These are phyloP conservation scores for Penaeus vannamei DNA, from an alignment of 1,140 invertebrate species.

Conservation along the genomic window DNA sequence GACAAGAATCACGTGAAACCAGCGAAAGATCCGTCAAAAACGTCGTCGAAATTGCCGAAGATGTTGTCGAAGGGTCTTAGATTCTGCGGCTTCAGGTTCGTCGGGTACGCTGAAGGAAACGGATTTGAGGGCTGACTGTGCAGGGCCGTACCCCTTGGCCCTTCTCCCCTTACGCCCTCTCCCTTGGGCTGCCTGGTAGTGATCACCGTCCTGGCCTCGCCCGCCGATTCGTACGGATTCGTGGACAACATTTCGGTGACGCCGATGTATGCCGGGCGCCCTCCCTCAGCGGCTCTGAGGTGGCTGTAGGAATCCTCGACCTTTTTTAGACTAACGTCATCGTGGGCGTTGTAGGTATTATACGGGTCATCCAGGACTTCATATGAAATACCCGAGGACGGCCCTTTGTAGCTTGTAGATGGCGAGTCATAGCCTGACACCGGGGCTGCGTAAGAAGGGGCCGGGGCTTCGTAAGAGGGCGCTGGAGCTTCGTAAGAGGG, in stretches of 20 bases:
- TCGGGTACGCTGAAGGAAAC: constrained; percentile 23
- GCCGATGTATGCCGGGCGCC: too few relatives aligned
- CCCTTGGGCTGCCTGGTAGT: too few relatives aligned
- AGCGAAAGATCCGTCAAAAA: constrained; percentile 21
- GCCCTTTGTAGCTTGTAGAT: neutral
- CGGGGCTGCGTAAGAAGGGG: neutral
- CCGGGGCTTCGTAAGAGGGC: neutral
- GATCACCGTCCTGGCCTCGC: neutral
- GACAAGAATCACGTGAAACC: neutral
- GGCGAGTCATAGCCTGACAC: neutral
- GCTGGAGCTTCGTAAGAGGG: constrained; percentile 34
- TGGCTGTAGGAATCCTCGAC: neutral
- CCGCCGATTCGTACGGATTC: neutral
- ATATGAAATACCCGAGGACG: constrained; percentile 32
- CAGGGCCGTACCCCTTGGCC: neutral
- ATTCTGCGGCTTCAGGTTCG: neutral
- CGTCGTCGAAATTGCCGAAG: constrained; percentile 21
- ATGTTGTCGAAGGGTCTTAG: constrained; percentile 38
- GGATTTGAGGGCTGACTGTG: neutral
- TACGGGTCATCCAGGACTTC: constrained; percentile 48
- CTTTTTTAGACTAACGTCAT: constrained; percentile 18
- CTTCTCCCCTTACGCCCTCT: neutral
- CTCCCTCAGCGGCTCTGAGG: too few relatives aligned
- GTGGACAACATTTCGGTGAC: too few relatives aligned
- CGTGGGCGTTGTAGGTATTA: constrained; percentile 51